These are phyloP conservation scores for Chrysolina haemoptera DNA, from an alignment of 2,888 invertebrate genomes.

Conservation along the genomic window DNA sequence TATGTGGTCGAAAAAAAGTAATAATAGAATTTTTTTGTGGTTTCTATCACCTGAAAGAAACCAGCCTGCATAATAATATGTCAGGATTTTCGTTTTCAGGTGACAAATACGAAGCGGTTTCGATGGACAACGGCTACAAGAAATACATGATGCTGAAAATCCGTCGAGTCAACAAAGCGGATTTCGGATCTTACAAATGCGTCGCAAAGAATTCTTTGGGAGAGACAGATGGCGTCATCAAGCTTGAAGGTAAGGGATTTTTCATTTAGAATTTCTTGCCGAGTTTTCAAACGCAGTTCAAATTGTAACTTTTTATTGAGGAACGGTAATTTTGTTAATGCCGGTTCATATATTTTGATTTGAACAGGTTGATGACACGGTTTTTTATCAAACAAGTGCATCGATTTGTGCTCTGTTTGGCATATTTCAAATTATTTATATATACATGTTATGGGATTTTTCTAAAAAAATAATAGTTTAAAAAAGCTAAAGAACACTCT, in stretches of 20 bases:
- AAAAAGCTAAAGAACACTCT: too few species aligned
- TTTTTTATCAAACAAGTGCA: too few species aligned
- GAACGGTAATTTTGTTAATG: background rate
- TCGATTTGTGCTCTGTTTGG: too few species aligned
- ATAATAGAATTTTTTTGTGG: too few species aligned
- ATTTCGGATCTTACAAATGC: slow-evolving; percentile 92
- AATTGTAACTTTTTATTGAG: background rate
- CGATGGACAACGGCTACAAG: slow-evolving; percentile 89
- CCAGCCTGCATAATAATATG: slow-evolving; percentile 18
- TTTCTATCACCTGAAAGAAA: background rate
- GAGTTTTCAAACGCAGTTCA: background rate
- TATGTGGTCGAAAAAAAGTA: too few species aligned
- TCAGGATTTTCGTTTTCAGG: slow-evolving; percentile 71
- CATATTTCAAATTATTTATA: too few species aligned
- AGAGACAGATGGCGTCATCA: slow-evolving; percentile 91
- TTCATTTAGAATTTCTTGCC: background rate
- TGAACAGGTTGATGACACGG: background rate
- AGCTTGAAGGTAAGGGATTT: slow-evolving; percentile 82
- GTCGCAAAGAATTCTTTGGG: slow-evolving; percentile 93
- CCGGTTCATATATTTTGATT: background rate
- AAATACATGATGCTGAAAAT: slow-evolving; percentile 94
- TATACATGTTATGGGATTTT: too few species aligned
- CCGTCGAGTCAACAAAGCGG: slow-evolving; percentile 82
- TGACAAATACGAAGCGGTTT: slow-evolving; percentile 89
- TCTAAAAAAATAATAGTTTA: too few species aligned